phyloP scores from a whole-genome alignment of 2,888 invertebrate genomes.

The Cryptosula pallasiana region DNA sequence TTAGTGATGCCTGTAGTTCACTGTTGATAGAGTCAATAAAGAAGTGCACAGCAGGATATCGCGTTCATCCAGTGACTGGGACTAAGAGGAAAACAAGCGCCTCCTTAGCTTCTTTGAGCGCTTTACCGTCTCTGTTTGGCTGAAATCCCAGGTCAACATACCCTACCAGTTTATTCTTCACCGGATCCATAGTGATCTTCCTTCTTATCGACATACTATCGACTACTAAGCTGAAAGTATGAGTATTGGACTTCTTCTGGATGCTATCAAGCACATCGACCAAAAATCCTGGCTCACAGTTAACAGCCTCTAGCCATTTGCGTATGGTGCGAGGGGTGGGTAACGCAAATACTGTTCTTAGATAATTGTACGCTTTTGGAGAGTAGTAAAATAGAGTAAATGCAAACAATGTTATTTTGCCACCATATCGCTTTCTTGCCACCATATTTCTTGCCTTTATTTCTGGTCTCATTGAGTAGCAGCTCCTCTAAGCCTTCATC shows the following conservation, averaged over 20 bases:
- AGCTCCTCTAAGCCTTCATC: not conserved
- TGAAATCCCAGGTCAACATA: not conserved
- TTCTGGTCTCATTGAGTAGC: not conserved
- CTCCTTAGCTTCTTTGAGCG: too few species aligned
- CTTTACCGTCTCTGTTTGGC: not conserved
- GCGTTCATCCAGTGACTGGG: not conserved
- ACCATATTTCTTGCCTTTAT: not conserved
- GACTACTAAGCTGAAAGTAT: not conserved
- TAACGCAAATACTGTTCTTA: not conserved
- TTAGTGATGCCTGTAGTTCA: not conserved
- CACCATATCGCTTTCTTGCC: not conserved
- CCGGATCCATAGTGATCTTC: not conserved
- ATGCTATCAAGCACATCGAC: not conserved
- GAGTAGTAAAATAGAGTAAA: not conserved
- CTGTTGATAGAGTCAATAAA: not conserved
- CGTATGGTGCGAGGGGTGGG: not conserved
- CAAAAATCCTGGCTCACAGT: not conserved
- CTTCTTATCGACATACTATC: not conserved
- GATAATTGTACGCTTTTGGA: not conserved
- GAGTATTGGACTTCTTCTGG: not conserved
- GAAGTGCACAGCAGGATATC: not conserved
- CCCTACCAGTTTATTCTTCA: not conserved
- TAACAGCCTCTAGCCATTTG: not conserved
- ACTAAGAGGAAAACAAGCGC: too few species aligned
- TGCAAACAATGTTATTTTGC: not conserved